These are phyloP conservation scores for Coracias cyanogaster DNA, from an alignment of 2,797 vertebrate genomes.

Conservation along the genomic window DNA sequence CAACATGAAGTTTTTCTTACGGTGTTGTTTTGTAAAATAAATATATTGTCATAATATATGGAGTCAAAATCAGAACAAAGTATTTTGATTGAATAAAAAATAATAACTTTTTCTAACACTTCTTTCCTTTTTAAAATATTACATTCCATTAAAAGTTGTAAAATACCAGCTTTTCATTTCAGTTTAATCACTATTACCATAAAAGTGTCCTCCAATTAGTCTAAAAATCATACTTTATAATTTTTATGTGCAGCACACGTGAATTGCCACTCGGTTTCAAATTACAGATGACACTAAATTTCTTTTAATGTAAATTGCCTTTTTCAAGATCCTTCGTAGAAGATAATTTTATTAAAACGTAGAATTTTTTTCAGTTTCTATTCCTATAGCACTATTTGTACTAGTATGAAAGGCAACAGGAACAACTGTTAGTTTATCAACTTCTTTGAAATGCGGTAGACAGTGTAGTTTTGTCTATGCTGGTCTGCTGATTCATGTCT, in stretches of 20 bases:
- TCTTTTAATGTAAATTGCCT: not conserved
- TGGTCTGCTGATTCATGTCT: not conserved
- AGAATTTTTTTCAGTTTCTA: not conserved
- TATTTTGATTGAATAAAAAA: not conserved
- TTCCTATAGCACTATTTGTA: not conserved
- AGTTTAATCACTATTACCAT: not conserved
- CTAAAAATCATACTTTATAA: not conserved
- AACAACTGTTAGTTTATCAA: not conserved
- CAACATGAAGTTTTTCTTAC: not conserved
- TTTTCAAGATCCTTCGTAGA: not conserved
- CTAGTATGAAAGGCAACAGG: not conserved
- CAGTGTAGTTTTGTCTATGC: fast-evolving
- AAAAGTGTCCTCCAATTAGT: not conserved
- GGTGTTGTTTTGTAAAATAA: not conserved
- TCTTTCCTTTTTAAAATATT: not conserved
- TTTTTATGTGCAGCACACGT: not conserved
- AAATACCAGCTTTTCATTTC: not conserved
- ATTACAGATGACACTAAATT: not conserved
- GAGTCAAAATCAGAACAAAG: not conserved
- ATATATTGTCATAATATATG: not conserved
- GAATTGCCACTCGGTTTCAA: not conserved
- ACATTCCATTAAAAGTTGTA: not conserved
- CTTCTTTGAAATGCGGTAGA: not conserved
- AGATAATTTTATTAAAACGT: not conserved
- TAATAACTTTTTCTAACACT: not conserved